phyloP scores from a whole-genome alignment of 2,797 vertebrate species.

The Knipowitschia caucasica region DNA sequence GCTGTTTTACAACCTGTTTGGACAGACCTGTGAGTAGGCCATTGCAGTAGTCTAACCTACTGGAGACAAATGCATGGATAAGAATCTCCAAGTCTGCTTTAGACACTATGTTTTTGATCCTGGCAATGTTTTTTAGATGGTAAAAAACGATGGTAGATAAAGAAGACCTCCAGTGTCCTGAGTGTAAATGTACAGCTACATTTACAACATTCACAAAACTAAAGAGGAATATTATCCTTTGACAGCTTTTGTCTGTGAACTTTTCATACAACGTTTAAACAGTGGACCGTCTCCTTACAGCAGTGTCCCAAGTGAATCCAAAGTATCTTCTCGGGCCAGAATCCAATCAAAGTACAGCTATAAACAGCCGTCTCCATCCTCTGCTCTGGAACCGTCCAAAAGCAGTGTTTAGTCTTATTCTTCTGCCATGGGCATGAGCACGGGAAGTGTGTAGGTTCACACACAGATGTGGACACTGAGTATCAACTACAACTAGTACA shows the following conservation, averaged over 20 bases:
- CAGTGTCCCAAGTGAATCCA: constrained; percentile 31
- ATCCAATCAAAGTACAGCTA: constrained; percentile 37
- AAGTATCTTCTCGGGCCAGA: constrained; percentile 34
- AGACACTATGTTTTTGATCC: no score
- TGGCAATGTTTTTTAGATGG: no score
- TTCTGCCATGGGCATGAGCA: constrained; percentile 7
- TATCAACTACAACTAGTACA: neutral
- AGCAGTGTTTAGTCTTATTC: constrained; percentile 44
- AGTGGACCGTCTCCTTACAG: constrained; percentile 17
- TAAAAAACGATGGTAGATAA: no score
- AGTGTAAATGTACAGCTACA: no score
- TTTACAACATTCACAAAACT: neutral
- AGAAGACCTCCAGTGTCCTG: no score
- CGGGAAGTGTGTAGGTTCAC: constrained; percentile 16
- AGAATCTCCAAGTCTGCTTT: no score
- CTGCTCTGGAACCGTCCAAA: constrained; percentile 40
- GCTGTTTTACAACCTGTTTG: no score
- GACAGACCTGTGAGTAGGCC: no score
- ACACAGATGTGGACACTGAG: neutral
- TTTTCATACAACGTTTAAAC: constrained; percentile 1
- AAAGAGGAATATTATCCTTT: neutral
- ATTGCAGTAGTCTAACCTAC: no score
- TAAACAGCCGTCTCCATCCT: constrained; percentile 36
- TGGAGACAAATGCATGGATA: no score
- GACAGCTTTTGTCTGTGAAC: constrained; percentile 2